A percentile compares a stretch with the other conserved stretches of the same genome.
Evolutionary conservation across 2,797 vertebrate species (phyloP).

Genomic region (Decapterus maruadsi): DNA sequence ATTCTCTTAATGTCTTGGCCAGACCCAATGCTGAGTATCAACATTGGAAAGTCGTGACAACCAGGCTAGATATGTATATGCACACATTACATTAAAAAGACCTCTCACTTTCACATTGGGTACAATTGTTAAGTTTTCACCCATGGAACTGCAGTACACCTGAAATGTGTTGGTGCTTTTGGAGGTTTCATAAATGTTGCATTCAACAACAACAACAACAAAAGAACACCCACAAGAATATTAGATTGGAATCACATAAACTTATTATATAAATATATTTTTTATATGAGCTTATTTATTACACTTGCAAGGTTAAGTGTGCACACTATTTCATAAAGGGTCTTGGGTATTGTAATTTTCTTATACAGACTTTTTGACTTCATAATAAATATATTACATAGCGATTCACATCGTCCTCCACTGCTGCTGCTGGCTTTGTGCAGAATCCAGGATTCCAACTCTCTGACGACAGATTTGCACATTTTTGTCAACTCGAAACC

Average conservation of each 20-base stretch:
- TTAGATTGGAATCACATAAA: neutral
- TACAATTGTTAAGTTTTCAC: neutral
- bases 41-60: too few species aligned
- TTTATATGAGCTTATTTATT: neutral
- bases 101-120: slow-evolving; percentile 8
- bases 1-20: too few species aligned
- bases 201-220: neutral
- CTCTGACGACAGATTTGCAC: neutral
- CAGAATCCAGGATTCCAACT: neutral
- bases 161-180: slow-evolving; percentile 8
- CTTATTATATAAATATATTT: neutral
- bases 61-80: neutral
- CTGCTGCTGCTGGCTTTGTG: neutral
- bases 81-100: neutral
- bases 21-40: too few species aligned
- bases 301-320: neutral
- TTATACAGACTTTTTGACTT: neutral
- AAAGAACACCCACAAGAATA: neutral
- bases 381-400: neutral
- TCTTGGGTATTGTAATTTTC: neutral
- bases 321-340: neutral
- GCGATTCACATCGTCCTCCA: neutral
- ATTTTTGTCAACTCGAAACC: neutral
- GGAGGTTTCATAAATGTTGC: neutral
- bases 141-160: neutral